Percentiles rank a stretch among this genome's conserved stretches.
phyloP scores from a whole-genome alignment of 2,797 vertebrate species.

The Odontamblyopus rebecca region DNA sequence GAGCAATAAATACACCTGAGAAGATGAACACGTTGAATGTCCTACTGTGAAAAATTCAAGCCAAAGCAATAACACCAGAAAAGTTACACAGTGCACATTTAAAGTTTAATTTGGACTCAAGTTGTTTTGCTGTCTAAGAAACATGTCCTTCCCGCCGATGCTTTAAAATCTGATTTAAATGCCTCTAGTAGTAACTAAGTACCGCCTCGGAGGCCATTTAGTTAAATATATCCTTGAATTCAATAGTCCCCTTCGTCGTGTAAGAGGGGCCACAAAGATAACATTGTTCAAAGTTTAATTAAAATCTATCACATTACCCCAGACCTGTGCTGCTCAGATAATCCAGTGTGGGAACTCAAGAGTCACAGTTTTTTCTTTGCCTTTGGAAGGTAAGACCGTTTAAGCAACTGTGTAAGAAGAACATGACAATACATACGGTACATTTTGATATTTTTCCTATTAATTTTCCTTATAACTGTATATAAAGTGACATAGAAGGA shows the following conservation, averaged over 20 bases:
- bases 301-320: conserved; percentile 19
- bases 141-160: conserved; percentile 31
- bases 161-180: conserved; percentile 45
- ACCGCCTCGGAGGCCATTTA: conserved; percentile 47
- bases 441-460: no score
- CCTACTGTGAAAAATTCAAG: no score
- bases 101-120: neutral
- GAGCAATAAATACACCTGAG: no score
- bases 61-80: no score
- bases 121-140: conserved; percentile 20
- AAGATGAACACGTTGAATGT: no score
- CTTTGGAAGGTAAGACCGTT: conserved; percentile 8
- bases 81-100: no score
- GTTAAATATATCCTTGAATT: conserved; percentile 34
- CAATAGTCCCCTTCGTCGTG: conserved; percentile 7
- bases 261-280: conserved; percentile 23
- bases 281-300: conserved; percentile 21
- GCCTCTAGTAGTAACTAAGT: conserved; percentile 50
- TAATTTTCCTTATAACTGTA: no score
- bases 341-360: conserved; percentile 4
- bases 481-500: no score
- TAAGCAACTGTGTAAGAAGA: neutral
- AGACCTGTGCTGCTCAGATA: conserved; percentile 1
- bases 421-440: no score
- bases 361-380: neutral